phyloP scores from a whole-genome alignment of 1,140 invertebrate genomes.

The Drosophila kepulauana region DNA sequence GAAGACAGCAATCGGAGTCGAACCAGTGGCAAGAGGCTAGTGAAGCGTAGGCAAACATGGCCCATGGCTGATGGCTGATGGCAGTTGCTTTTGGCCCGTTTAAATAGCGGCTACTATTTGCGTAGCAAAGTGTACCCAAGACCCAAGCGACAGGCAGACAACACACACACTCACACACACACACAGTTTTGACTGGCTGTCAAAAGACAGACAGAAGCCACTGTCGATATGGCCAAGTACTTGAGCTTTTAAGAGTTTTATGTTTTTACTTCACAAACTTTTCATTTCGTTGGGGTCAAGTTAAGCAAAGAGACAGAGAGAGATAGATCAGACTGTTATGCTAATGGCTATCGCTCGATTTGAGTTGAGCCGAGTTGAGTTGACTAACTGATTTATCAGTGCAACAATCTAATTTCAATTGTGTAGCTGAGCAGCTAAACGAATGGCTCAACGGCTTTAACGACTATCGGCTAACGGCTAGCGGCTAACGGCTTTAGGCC shows the following conservation, averaged over 20 bases:
- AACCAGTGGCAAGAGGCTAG: constrained; percentile 44
- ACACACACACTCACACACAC: no score
- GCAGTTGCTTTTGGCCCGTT: constrained; percentile 67
- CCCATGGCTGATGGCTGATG: constrained; percentile 24
- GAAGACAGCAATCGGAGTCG: constrained; percentile 53
- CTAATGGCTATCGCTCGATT: constrained; percentile 20
- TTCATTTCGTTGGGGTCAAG: constrained; percentile 18
- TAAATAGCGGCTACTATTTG: constrained; percentile 72
- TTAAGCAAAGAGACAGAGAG: neutral
- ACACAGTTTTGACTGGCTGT: constrained; percentile 20
- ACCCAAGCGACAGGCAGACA: constrained; percentile 14
- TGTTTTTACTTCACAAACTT: no score
- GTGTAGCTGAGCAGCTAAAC: constrained; percentile 36
- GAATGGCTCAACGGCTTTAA: constrained; percentile 15
- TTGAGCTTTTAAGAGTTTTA: constrained; percentile 16
- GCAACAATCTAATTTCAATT: constrained; percentile 68
- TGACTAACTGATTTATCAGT: constrained; percentile 62
- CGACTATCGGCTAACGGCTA: neutral
- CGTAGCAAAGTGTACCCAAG: constrained; percentile 76
- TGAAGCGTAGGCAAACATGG: constrained; percentile 71
- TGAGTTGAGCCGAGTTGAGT: constrained; percentile 1
- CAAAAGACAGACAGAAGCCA: constrained; percentile 38
- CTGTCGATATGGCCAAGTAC: constrained; percentile 20
- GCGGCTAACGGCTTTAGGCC: constrained; percentile 17
- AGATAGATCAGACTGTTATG: constrained; percentile 4